Base-by-base conservation (phyloP, 2,113 vertebrate genomes). In the Ophiodon elongatus region DNA sequence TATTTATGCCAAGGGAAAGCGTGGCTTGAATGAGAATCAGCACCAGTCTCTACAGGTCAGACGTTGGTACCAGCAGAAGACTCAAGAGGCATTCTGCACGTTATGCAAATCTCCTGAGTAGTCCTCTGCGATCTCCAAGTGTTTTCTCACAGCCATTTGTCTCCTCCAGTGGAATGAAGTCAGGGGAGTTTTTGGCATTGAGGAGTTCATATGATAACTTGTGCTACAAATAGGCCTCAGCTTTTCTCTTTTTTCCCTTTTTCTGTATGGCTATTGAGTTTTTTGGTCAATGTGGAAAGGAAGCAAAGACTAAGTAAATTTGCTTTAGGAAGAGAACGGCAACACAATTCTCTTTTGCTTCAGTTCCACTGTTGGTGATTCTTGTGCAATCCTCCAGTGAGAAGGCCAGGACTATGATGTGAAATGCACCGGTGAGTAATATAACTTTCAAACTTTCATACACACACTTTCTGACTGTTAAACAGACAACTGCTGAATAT, bases 1-100 rank as follows among this genome's bases (percentile, higher is more conserved):
- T 88, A 77, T 84, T 89, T 54, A 69, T 75, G 59, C 41, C 84
- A 88, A 69, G 13, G 85, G 54, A 84, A 23, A 85, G 83, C 71
- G 84, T 89, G 88, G 65, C 85, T 91, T 87, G 89, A 93, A 90
- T 93, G 77, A 89, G 74, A 93, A 94, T 91, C 78, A 67, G 83
- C 62, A 13, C 33, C 14, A 29, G 65, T 81, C 79, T 86, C 79
- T 69, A 84, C 87, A 86, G 89, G 88, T 92, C 90, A 92, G 85
- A 87, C 65, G 80, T 88, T 82, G 88, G 79, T 66, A 82, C 65
- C 80, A 71, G 81, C 75, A 83, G 83, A 89, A 80, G 89, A 87
- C 66, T 87, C 59, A 25, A 86, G 83, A 76, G 79, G 70, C 76
- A 69, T 67, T 80, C 62, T 65, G 65, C 75, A 84, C 69, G 81